Evolutionary conservation across 64 coral and sea anemone genomes (phyloP).

Genomic region (Montipora capricornis): DNA sequence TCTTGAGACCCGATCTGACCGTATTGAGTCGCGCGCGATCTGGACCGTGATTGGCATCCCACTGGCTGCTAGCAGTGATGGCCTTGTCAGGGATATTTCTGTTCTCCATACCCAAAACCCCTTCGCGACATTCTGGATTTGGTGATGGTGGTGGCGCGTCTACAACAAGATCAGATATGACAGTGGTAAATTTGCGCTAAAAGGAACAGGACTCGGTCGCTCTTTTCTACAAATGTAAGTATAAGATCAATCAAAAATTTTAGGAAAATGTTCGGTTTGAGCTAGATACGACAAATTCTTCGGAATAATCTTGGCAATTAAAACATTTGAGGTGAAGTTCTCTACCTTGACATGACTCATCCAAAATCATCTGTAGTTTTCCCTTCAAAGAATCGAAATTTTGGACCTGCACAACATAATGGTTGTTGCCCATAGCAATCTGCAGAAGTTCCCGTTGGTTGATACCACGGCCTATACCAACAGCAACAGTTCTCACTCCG

Average conservation of each 20-base stretch:
- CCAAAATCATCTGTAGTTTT: slow-evolving; percentile 77
- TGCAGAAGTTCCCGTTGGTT: slow-evolving; percentile 57
- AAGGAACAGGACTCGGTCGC: too few species aligned
- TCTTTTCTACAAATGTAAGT: too few species aligned
- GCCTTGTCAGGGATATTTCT: slow-evolving; percentile 45
- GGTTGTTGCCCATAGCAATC: slow-evolving; percentile 70
- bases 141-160: slow-evolving; percentile 69
- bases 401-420: slow-evolving; percentile 64
- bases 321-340: too few species aligned
- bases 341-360: slow-evolving; percentile 87
- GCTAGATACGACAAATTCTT: too few species aligned
- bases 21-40: slow-evolving; percentile 65
- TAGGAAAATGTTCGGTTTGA: too few species aligned
- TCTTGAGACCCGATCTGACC: slow-evolving; percentile 25
- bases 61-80: slow-evolving; percentile 58
- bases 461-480: slow-evolving; percentile 71
- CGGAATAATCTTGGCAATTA: neutral
- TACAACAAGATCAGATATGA: neutral
- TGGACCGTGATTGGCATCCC: slow-evolving; percentile 74
- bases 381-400: slow-evolving; percentile 69
- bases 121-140: slow-evolving; percentile 59
- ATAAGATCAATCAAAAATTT: too few species aligned
- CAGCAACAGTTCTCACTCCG: slow-evolving; percentile 73
- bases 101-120: slow-evolving; percentile 61
- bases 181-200: too few species aligned